Evolutionary conservation across 1,140 invertebrate species (phyloP), one percentile per base, ranked within the genome.

Genomic region (Drosophila aff.): DNA sequence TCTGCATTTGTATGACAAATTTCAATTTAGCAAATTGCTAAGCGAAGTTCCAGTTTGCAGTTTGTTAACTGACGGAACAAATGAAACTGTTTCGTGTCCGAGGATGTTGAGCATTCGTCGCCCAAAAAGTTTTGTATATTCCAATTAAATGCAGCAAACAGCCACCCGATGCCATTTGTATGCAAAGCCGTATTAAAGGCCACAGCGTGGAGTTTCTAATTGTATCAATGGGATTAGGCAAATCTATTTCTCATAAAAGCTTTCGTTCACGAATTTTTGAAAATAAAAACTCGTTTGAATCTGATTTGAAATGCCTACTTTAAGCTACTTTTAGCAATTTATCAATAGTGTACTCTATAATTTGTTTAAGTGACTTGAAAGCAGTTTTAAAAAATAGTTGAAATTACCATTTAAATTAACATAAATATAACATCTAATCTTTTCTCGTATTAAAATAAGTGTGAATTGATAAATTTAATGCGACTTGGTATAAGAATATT

Each of bases 1-100:
- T 64, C 52, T 77, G 84, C 80, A 83, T 78, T 89, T 87, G 64
- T 89, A 84, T 90, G 84, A 90, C 84, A 89, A 84, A 89, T 89
- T 89, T 84, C 81, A 81, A 89, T 89, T 89, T 89, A 67, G 52
- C 72, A 84, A 87, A 87, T 89, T 89, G 81, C 84, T 71, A 75
- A 67, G 76, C 73, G 81, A 66, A 68, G 68, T 57, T 65, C 55
- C 52, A 74, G 71, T 73, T 74, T 61, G 68, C 67, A 73, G 69
- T 59, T 72, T 73, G 69, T 64, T 74, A 84, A 82, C 81, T 68
- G 79, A 52, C 65, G 66, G 38, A 40, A 62, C 63, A 72, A 81
- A 81, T 81, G 76, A 62, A 61, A 76, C 55, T 47, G 64, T 72
- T 74, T 74, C 69, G 58, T 63, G 57, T 75, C 47, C 57, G 69